These are phyloP conservation scores for Cotesia chilonis DNA, from an alignment of 1,140 invertebrate genomes.

Conservation along the genomic window DNA sequence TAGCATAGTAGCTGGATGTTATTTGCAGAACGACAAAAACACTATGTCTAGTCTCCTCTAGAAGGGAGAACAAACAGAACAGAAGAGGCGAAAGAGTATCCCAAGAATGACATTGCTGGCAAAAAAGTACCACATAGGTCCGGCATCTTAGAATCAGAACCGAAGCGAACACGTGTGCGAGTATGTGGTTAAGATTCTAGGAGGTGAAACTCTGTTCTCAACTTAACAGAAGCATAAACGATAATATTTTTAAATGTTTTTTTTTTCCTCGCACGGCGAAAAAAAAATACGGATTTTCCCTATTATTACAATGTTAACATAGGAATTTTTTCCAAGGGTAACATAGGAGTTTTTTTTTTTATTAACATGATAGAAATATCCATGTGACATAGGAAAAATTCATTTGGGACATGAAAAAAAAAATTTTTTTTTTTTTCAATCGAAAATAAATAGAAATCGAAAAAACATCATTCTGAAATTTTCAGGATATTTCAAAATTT, in stretches of 20 bases:
- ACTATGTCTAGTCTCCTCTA: background rate
- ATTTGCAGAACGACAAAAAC: background rate
- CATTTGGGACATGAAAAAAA: too few species aligned
- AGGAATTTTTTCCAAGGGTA: too few species aligned
- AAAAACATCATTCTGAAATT: too few species aligned
- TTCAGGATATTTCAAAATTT: too few species aligned
- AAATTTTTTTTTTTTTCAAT: too few species aligned
- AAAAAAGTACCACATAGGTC: slow-evolving; percentile 48
- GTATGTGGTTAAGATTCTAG: slow-evolving; percentile 43
- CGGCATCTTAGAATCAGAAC: slow-evolving; percentile 43
- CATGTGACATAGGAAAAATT: too few species aligned
- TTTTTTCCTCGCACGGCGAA: background rate
- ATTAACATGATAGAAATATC: too few species aligned
- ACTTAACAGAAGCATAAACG: background rate
- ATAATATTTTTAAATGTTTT: background rate
- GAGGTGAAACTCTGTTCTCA: slow-evolving; percentile 1
- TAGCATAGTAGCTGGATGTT: background rate
- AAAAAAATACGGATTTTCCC: too few species aligned
- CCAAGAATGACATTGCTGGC: slow-evolving; percentile 40
- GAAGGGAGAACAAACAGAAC: background rate
- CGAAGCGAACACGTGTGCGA: slow-evolving; percentile 45
- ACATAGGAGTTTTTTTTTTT: too few species aligned
- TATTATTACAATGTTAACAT: too few species aligned
- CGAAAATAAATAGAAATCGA: too few species aligned
- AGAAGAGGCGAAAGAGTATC: background rate